Percentiles rank a stretch among this genome's conserved stretches.
phyloP scores from a whole-genome alignment of 1,140 invertebrate genomes.

The Paraescarpia echinospica region DNA sequence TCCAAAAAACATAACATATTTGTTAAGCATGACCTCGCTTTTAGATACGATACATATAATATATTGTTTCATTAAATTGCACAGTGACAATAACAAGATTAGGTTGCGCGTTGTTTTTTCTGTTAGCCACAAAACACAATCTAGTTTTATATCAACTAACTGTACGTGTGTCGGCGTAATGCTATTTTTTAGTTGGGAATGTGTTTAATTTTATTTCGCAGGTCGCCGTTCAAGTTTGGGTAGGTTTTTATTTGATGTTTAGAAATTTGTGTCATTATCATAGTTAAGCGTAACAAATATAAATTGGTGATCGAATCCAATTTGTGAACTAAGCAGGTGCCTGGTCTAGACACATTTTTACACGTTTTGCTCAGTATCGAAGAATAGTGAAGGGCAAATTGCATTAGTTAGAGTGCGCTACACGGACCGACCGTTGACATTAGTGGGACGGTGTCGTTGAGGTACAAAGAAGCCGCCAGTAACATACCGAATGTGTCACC shows the following conservation, averaged over 20 bases:
- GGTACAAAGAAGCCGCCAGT: neutral
- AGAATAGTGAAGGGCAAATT: neutral
- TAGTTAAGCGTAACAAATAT: neutral
- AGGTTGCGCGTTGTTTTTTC: neutral
- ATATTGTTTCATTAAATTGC: neutral
- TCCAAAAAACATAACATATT: no score
- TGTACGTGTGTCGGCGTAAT: neutral
- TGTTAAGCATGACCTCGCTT: no score
- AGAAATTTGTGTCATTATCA: neutral
- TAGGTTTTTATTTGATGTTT: neutral
- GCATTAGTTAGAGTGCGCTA: neutral
- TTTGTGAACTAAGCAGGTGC: neutral
- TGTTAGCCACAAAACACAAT: neutral
- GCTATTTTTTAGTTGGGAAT: neutral
- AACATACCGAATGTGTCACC: neutral
- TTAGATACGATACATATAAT: neutral
- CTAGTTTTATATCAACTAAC: neutral
- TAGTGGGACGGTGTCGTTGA: neutral
- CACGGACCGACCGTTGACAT: neutral
- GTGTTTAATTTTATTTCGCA: neutral
- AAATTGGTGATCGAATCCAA: neutral
- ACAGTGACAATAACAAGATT: neutral
- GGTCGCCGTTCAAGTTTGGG: neutral
- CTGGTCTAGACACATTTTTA: neutral
- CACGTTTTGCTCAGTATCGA: neutral